phyloP scores from a whole-genome alignment of 2,797 vertebrate species.

The Oceanodroma leucorhoa region DNA sequence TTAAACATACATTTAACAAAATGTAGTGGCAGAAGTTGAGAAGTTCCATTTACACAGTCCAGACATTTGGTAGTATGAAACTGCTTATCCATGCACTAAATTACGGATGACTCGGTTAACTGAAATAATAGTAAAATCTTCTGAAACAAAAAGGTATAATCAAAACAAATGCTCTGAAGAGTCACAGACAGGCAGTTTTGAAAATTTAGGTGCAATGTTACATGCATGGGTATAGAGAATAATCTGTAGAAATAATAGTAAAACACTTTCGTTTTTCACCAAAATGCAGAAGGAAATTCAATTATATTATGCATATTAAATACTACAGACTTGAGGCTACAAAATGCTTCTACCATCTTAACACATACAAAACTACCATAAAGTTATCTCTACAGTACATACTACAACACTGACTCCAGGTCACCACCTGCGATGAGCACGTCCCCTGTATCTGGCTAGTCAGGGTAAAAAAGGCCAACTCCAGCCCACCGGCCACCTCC shows the following conservation, averaged over 20 bases:
- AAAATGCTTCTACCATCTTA: slow-evolving; percentile 73
- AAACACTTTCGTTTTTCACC: slow-evolving; percentile 65
- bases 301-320: slow-evolving; percentile 77
- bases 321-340: slow-evolving; percentile 78
- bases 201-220: slow-evolving; percentile 63
- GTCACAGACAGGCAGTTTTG: slow-evolving; percentile 66
- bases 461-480: slow-evolving; percentile 55
- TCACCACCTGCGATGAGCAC: slow-evolving; percentile 43
- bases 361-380: slow-evolving; percentile 75
- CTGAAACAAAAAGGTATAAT: slow-evolving; percentile 17
- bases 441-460: slow-evolving; percentile 6
- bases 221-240: slow-evolving; percentile 72
- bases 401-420: slow-evolving; percentile 71
- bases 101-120: slow-evolving; percentile 28
- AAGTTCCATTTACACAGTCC: slow-evolving; percentile 66
- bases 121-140: slow-evolving; percentile 41
- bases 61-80: slow-evolving; percentile 69
- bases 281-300: slow-evolving; percentile 77
- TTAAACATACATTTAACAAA: slow-evolving; percentile 71
- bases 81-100: slow-evolving; percentile 75
- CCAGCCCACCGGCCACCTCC: slow-evolving; percentile 54
- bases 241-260: slow-evolving; percentile 67
- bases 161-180: slow-evolving; percentile 51
- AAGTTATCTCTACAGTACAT: slow-evolving; percentile 76
- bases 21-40: slow-evolving; percentile 55